Evolutionary conservation across 1,140 invertebrate genomes (phyloP), one percentile per base, ranked within the genome.

Genomic region (Nasonia vitripennis): DNA sequence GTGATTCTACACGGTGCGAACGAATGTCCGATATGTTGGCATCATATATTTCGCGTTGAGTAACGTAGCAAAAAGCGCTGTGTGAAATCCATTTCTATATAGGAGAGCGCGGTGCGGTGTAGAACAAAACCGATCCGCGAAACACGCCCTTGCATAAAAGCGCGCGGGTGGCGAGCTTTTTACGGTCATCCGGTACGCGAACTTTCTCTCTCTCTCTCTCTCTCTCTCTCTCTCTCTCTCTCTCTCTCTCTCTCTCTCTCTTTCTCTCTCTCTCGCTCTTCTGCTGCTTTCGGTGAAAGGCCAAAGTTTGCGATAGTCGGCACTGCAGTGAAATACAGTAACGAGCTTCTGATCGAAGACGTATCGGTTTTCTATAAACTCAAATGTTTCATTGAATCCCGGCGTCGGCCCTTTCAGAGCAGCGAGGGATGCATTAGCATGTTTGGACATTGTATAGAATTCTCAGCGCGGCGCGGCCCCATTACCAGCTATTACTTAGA

Each of bases 311-410:
- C 51, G 41, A 85, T 84, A 84, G 62, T 62, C 51, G 67, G 48
- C 10, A 45, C 9, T 80, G 34, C 10, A 45, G 2, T 80, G 71
- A 81, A 87, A 87, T 87, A 84, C 82, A 71, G 78, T 87, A 87
- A 87, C 83, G 86, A 81, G 78, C 78, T 87, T 83, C 73, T 86
- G 82, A 86, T 84, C 55, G 86, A 84, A 84, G 78, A 84, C 55
- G 83, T 87, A 87, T 84, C 78, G 83, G 51, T 87, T 87, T 87
- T 84, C 78, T 81, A 87, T 87, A 84, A 84, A 83, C 77, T 83
- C 78, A 70, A 82, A 80, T 83, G 85, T 79, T 84, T 84, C 78
- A 73, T 84, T 78, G 45, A 83, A 86, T 86, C 48, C 55, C 9
- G 41, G 7, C 48, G 82, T 86, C 77, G 23, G 78, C 70, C 75